A percentile compares a stretch with the other conserved stretches of the same genome.
Evolutionary conservation across 2,113 vertebrate species (phyloP).

Genomic region (Channa argus): DNA sequence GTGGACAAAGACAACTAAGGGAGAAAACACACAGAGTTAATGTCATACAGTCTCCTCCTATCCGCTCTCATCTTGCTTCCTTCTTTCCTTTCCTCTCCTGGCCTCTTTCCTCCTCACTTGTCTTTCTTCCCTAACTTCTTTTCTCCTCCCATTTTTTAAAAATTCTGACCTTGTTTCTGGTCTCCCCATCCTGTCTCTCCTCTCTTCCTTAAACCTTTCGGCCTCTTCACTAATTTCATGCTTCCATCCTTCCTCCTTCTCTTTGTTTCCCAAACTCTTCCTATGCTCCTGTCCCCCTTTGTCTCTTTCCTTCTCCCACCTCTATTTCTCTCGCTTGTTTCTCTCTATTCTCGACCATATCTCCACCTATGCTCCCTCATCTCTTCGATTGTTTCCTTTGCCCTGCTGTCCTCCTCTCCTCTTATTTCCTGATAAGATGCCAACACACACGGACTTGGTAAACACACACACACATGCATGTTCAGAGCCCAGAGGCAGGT

Average conservation of each 20-base stretch:
- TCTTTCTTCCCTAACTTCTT: neutral
- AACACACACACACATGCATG: constrained; percentile 35
- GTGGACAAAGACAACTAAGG: too few species aligned
- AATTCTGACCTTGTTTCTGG: neutral
- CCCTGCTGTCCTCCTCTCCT: neutral
- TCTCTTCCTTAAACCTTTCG: too few species aligned
- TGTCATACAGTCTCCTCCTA: too few species aligned
- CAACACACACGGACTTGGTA: constrained; percentile 11
- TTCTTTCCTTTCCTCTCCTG: neutral
- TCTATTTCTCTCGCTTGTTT: neutral
- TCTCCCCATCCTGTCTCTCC: neutral
- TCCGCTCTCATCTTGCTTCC: neutral
- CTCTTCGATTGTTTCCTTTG: neutral
- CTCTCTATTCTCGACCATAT: neutral
- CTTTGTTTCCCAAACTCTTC: too few species aligned
- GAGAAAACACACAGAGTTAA: too few species aligned
- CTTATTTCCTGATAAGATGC: constrained; percentile 12
- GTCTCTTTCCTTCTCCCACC: neutral
- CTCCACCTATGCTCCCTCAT: neutral
- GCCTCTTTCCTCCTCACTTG: too few species aligned
- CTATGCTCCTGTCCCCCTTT: too few species aligned
- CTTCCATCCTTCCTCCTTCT: too few species aligned
- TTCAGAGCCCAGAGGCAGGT: constrained; percentile 57
- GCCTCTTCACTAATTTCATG: too few species aligned
- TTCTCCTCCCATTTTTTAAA: too few species aligned